Evolutionary conservation across 2,113 vertebrate species (phyloP).

Genomic region (Hippocampus comes): DNA sequence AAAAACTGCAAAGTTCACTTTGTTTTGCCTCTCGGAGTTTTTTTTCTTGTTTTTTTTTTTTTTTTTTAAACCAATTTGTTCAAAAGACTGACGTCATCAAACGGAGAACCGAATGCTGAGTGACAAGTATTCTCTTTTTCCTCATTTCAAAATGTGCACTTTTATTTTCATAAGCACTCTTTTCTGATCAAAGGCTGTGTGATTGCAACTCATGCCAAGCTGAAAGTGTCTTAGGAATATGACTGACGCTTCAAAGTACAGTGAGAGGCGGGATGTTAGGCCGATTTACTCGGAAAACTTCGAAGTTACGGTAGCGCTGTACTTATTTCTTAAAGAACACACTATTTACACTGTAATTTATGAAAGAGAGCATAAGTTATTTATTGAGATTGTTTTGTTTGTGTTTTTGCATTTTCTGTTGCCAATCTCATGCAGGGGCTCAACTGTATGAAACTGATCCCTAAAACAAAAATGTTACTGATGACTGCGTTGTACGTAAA

Average conservation of each 20-base stretch:
- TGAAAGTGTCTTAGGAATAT: constrained; percentile 25
- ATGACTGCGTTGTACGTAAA: neutral
- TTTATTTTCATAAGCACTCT: constrained; percentile 45
- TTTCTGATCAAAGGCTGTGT: constrained; percentile 16
- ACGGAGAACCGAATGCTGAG: neutral
- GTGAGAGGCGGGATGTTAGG: neutral
- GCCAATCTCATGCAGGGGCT: neutral
- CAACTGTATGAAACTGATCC: neutral
- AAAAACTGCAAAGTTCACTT: neutral
- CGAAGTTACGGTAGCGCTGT: too few relatives aligned
- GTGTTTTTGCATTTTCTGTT: neutral
- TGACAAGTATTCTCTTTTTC: neutral
- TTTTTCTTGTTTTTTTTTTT: neutral
- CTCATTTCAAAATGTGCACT: constrained; percentile 29
- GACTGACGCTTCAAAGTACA: neutral
- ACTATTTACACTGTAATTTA: neutral
- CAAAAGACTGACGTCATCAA: constrained; percentile 8
- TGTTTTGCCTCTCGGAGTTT: neutral
- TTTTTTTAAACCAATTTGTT: neutral
- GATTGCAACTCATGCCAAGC: constrained; percentile 1
- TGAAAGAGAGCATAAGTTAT: neutral
- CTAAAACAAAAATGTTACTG: neutral
- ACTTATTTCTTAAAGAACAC: too few relatives aligned
- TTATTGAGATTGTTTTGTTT: neutral
- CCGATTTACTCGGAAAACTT: neutral